Conservation (phyloP, 2,113 vertebrate species). For the Bucco capensis region DNA sequence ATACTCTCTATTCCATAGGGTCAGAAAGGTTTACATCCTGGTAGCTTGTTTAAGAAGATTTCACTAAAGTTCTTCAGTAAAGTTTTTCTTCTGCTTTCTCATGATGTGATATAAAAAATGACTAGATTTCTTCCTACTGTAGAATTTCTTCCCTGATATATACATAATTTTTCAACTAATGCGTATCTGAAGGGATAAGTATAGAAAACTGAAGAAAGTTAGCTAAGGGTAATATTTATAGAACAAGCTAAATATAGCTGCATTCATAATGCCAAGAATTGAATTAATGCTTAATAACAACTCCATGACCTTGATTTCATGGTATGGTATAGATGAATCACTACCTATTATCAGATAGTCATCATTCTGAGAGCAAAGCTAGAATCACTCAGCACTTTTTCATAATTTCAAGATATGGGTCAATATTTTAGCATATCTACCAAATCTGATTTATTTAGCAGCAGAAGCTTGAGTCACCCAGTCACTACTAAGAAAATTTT, state of each 20-base stretch:
- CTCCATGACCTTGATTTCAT: neutral
- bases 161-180: neutral
- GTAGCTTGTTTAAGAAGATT: neutral
- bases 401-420: neutral
- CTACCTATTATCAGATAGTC: neutral
- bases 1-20: neutral
- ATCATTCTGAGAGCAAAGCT: neutral
- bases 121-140: neutral
- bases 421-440: neutral
- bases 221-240: neutral
- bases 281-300: neutral
- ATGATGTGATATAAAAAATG: neutral
- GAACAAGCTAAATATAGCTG: neutral
- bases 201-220: neutral
- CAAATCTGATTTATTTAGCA: neutral
- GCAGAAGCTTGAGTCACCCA: neutral
- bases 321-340: neutral
- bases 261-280: neutral
- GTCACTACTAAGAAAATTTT: neutral
- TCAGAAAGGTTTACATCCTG: neutral
- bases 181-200: neutral
- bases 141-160: neutral
- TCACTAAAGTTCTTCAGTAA: neutral
- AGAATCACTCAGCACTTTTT: neutral
- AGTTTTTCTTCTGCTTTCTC: neutral